Evolutionary conservation across 2,797 vertebrate species (phyloP).

Genomic region (Enteromius thamalakanensis): DNA sequence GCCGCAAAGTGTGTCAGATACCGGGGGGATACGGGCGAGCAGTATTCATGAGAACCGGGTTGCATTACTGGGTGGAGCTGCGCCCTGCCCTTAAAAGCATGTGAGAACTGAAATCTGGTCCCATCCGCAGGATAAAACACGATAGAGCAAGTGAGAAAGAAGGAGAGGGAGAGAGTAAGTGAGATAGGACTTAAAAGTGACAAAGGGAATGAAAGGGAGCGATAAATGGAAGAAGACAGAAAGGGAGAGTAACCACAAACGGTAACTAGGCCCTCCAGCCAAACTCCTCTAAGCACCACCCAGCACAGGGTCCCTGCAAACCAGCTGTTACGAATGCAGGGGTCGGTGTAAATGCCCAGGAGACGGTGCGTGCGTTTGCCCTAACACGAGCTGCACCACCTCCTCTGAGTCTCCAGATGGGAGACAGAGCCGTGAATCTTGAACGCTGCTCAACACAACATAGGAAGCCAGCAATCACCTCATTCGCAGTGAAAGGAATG

Average conservation of each 20-base stretch:
- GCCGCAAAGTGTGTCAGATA: conserved; percentile 67
- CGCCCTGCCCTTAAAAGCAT: conserved; percentile 71
- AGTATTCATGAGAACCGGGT: conserved; percentile 63
- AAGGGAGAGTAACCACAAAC: conserved; percentile 36
- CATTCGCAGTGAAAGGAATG: neutral
- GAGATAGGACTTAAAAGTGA: conserved; percentile 36
- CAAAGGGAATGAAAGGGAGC: conserved; percentile 8
- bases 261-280: conserved; percentile 30
- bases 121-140: conserved; percentile 66
- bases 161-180: neutral
- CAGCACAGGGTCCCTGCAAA: conserved; percentile 57
- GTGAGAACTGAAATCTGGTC: conserved; percentile 78
- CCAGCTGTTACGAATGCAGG: conserved; percentile 71
- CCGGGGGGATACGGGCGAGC: conserved; percentile 62
- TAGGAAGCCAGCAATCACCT: neutral
- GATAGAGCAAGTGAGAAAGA: conserved; percentile 12
- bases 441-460: conserved; percentile 9
- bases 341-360: conserved; percentile 37
- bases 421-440: conserved; percentile 51
- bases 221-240: conserved; percentile 25
- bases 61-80: conserved; percentile 71
- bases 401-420: conserved; percentile 59
- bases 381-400: conserved; percentile 31
- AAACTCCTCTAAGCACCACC: conserved; percentile 9
- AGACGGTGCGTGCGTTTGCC: conserved; percentile 12